Conservation (phyloP, 2,113 vertebrate species). For the Castor canadensis region DNA sequence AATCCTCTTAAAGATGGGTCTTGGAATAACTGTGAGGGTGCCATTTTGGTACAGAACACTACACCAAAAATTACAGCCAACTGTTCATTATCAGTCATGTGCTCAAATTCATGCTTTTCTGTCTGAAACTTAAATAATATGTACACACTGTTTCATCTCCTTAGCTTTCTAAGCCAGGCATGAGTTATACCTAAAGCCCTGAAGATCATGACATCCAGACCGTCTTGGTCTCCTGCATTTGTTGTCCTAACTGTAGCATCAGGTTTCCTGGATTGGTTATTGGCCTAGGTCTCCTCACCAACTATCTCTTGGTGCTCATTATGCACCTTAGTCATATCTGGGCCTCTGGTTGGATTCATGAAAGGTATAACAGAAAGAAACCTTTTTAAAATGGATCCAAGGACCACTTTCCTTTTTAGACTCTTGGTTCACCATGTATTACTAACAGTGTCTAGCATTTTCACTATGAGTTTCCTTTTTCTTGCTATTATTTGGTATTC, state of each 20-base stretch:
- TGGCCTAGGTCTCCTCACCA: background rate
- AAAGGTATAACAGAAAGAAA: background rate
- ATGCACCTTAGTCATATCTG: background rate
- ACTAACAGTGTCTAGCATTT: background rate
- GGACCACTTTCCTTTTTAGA: background rate
- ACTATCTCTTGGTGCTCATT: background rate
- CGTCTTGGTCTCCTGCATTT: background rate
- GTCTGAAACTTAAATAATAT: background rate
- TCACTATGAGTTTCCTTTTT: slow-evolving; percentile 45
- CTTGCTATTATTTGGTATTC: slow-evolving; percentile 63
- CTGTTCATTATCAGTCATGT: background rate
- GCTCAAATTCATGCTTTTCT: background rate
- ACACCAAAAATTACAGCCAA: background rate
- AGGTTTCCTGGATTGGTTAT: background rate
- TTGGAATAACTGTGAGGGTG: background rate
- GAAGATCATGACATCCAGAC: background rate
- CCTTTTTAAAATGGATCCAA: background rate
- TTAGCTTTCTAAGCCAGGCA: background rate
- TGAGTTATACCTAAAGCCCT: background rate
- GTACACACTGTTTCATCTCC: background rate
- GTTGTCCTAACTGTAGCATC: background rate
- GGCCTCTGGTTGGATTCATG: background rate
- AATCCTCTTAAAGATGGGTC: background rate
- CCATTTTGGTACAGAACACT: background rate
- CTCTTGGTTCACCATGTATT: background rate